phyloP scores from a whole-genome alignment of 1,140 invertebrate genomes.

The Diorhabda carinulata region DNA sequence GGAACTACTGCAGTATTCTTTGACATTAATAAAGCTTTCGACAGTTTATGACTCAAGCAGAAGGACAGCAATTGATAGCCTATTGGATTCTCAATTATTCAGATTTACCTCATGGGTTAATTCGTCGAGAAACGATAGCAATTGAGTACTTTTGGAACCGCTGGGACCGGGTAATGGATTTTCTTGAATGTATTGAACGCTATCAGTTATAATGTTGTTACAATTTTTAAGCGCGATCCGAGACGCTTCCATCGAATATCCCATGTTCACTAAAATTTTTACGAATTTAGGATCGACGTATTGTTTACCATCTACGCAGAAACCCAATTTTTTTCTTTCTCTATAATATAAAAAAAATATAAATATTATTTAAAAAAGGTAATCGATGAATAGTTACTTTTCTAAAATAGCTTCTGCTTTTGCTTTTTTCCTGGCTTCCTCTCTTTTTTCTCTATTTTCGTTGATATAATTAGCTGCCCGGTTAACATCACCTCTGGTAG shows the following conservation, averaged over 20 bases:
- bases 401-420: slow-evolving; percentile 52
- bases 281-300: slow-evolving; percentile 55
- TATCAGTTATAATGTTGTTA: slow-evolving; percentile 64
- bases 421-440: slow-evolving; percentile 52
- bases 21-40: no score
- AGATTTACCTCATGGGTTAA: slow-evolving; percentile 43
- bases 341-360: slow-evolving; percentile 31
- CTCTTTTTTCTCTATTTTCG: slow-evolving; percentile 52
- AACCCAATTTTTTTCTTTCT: slow-evolving; percentile 48
- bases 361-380: no score
- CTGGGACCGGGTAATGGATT: slow-evolving; percentile 50
- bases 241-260: slow-evolving; percentile 56
- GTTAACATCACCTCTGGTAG: slow-evolving; percentile 57
- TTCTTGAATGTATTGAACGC: slow-evolving; percentile 62
- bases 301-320: slow-evolving; percentile 50
- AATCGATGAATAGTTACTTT: slow-evolving; percentile 35
- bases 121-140: slow-evolving; percentile 50
- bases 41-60: no score
- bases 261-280: slow-evolving; percentile 62
- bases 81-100: no score
- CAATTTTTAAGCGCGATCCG: slow-evolving; percentile 57
- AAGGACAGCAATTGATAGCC: no score
- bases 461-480: slow-evolving; percentile 62
- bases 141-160: slow-evolving; percentile 34
- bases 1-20: no score